A percentile compares a stretch with the other conserved stretches of the same genome.
Evolutionary conservation across 2,888 invertebrate species (phyloP).

Genomic region (Machimus atricapillus): DNA sequence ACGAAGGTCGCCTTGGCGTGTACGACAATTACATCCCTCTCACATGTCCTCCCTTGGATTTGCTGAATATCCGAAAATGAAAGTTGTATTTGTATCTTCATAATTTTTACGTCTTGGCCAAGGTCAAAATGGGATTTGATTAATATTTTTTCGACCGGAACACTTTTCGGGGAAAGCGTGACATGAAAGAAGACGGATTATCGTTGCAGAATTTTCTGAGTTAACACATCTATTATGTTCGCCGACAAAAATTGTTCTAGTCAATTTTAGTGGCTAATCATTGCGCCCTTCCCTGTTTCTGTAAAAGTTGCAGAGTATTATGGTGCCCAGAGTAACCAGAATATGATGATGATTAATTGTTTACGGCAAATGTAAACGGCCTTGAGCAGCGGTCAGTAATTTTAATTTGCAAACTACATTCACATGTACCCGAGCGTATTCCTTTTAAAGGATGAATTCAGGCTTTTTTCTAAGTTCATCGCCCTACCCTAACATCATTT

Average conservation of each 20-base stretch:
- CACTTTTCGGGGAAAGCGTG: background rate
- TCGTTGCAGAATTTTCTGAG: background rate
- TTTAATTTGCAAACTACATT: background rate
- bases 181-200: background rate
- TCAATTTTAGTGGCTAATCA: background rate
- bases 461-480: background rate
- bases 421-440: background rate
- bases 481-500: background rate
- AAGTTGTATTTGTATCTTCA: background rate
- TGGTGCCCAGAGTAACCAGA: background rate
- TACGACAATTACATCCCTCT: background rate
- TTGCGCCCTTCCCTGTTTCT: background rate
- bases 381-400: background rate
- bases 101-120: background rate
- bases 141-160: background rate
- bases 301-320: background rate
- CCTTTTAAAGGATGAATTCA: background rate
- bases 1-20: background rate
- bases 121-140: conserved; percentile 1
- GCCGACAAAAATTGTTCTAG: background rate
- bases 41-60: background rate
- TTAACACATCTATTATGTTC: background rate
- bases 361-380: background rate
- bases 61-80: background rate
- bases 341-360: background rate